Conservation (phyloP, 2,888 invertebrate genomes). For the Noctuana brunneofusca region DNA sequence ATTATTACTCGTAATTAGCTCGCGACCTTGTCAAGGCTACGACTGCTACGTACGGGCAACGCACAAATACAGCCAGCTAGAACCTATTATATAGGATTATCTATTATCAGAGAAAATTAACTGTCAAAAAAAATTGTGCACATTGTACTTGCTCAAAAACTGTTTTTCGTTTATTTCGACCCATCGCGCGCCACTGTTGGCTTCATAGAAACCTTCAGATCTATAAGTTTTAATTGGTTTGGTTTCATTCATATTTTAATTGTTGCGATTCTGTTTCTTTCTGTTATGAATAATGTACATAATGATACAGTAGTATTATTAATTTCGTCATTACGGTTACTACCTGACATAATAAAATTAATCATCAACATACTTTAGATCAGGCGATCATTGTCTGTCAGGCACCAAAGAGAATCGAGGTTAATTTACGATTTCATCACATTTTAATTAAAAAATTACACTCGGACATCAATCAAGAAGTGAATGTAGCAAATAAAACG, state of each 20-base stretch:
- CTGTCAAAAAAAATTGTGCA: no score
- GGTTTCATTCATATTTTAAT: not conserved
- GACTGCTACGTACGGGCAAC: no score
- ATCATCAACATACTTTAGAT: not conserved
- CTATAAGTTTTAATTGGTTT: not conserved
- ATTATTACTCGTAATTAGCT: no score
- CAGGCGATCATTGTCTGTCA: constrained; percentile 10
- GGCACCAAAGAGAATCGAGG: not conserved
- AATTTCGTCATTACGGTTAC: not conserved
- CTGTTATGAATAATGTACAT: not conserved
- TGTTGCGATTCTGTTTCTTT: not conserved
- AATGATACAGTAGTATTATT: not conserved
- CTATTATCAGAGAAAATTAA: no score
- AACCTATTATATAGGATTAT: no score
- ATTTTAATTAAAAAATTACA: constrained; percentile 1
- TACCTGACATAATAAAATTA: not conserved
- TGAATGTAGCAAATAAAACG: constrained; percentile 10
- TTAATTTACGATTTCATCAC: constrained; percentile 4
- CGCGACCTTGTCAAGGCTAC: no score
- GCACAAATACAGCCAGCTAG: no score
- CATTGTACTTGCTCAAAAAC: not conserved
- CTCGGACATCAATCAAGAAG: not conserved
- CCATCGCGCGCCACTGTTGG: not conserved
- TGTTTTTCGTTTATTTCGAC: not conserved
- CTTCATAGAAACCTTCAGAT: not conserved